Conservation (phyloP, 2,888 invertebrate species). For the Leistus spinibarbis region DNA sequence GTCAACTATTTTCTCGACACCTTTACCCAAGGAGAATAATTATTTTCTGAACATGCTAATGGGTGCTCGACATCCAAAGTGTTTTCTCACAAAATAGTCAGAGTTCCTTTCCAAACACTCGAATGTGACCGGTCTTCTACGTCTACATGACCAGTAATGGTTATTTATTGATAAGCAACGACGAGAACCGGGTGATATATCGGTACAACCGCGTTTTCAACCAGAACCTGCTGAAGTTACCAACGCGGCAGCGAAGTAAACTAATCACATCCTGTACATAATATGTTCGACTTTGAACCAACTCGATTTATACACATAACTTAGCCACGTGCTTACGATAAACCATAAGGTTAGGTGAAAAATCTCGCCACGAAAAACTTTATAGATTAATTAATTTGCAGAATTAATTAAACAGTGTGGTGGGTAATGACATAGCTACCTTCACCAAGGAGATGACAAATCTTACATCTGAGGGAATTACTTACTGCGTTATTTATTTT, state of each 20-base stretch:
- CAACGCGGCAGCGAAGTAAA: too few relatives aligned
- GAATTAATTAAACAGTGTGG: background rate
- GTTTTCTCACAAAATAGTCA: background rate
- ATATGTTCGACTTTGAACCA: background rate
- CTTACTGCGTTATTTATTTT: background rate
- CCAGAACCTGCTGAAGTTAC: background rate
- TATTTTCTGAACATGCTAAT: background rate
- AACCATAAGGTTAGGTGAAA: background rate
- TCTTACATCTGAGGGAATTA: background rate
- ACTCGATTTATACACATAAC: background rate
- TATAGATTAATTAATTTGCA: background rate
- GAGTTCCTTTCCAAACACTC: background rate
- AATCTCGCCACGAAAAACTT: background rate
- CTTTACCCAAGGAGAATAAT: background rate
- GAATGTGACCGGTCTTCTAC: background rate
- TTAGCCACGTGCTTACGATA: background rate
- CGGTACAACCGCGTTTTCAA: background rate
- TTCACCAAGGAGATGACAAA: background rate
- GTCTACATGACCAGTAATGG: background rate
- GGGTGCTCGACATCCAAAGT: background rate
- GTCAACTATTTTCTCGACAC: background rate
- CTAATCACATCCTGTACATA: background rate
- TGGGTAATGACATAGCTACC: background rate
- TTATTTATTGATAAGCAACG: background rate
- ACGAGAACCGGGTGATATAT: background rate